Percentiles rank a stretch among this genome's conserved stretches.
These are phyloP conservation scores for Euwallacea fornicatus DNA, from an alignment of 1,140 invertebrate species.

Conservation along the genomic window DNA sequence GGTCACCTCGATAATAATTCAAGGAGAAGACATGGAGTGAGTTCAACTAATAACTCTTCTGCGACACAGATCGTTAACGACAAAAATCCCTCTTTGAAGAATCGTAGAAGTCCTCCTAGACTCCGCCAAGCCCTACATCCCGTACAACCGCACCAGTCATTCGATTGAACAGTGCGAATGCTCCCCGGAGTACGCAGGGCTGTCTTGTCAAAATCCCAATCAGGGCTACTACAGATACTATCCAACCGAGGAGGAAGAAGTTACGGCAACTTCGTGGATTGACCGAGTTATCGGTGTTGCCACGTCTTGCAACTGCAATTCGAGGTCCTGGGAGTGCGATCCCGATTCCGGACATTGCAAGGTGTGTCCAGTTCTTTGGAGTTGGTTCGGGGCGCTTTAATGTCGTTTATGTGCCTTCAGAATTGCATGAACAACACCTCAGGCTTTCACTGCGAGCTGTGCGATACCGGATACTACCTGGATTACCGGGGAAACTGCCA, in stretches of 20 bases:
- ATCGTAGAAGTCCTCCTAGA: constrained; percentile 62
- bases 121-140: constrained; percentile 41
- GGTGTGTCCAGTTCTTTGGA: constrained; percentile 55
- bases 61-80: neutral
- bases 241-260: constrained; percentile 27
- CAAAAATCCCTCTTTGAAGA: constrained; percentile 3
- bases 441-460: constrained; percentile 74
- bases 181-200: constrained; percentile 73
- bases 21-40: constrained; percentile 38
- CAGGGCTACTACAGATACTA: constrained; percentile 76
- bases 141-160: constrained; percentile 65
- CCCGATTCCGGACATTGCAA: constrained; percentile 82
- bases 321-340: constrained; percentile 77
- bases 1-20: constrained; percentile 68
- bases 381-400: neutral
- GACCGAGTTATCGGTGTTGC: constrained; percentile 79
- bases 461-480: constrained; percentile 83
- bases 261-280: constrained; percentile 60
- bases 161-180: constrained; percentile 91
- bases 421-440: constrained; percentile 81
- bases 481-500: constrained; percentile 69
- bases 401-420: constrained; percentile 56
- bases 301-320: constrained; percentile 80
- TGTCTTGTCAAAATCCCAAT: constrained; percentile 86
- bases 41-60: neutral